Base-by-base conservation (phyloP, 2,888 invertebrate genomes). In the Drosophila aldrichi region DNA sequence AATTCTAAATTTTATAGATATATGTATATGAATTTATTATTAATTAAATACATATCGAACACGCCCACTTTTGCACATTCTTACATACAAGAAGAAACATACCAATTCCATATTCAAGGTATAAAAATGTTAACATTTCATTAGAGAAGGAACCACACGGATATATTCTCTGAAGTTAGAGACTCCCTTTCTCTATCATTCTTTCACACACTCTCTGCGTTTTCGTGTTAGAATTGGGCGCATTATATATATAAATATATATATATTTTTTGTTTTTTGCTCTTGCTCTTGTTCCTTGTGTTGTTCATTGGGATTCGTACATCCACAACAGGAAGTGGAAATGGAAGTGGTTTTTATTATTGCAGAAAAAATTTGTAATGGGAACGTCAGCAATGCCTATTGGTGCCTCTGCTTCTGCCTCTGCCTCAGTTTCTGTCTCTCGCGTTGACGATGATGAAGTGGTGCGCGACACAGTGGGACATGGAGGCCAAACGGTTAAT, bases 301-400 rank as follows among this genome's bases (percentile, higher is more conserved):
- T 48, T 59, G 32, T 59, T 54, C 43, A 70, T 41, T 54, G 54
- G 44, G 74, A 56, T 75, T 82, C 78, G 75, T 66, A 69, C 67
- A 71, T 77, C 75, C 73, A n/a, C 75, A 84, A 84, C 81, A 83
- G 89, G 84, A 84, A 81, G 25, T 46, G 16, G 25, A 46, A 46
- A 63, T 81, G 84, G 78, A 83, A 86, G 84, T 86, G 89, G 84
- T 79, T 81, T 71, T 68, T 72, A 73, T 68, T 72, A 73, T 77
- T 78, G 78, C 67, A 76, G 36, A 72, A 75, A 61, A n/a, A 38
- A 16, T 38, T 61, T 70, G 74, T 68, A 83, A 69, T 72, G 75
- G 72, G 64, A 67, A 69, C 69, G 38, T 58, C 48, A 49, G 46
- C 59, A 60, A 38, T 34, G 58, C 25, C 32, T 43, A 44, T 44